phyloP scores from a whole-genome alignment of 53 echinoderm and acorn worm species.

The Arbacia lixula region DNA sequence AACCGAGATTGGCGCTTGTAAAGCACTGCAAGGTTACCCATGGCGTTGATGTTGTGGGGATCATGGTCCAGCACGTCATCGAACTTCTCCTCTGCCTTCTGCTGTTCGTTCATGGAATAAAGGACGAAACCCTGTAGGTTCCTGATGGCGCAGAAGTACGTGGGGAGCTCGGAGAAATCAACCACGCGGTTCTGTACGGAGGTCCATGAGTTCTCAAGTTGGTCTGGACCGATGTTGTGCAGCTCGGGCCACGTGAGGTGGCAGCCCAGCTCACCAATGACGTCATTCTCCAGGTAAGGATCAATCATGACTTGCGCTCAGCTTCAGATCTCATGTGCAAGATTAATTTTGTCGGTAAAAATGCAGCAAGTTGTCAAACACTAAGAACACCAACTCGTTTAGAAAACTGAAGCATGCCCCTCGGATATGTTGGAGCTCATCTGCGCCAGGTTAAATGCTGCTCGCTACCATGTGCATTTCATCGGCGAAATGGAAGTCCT shows the following conservation, averaged over 20 bases:
- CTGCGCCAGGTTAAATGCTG: too few species aligned
- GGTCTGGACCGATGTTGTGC: conserved; percentile 58
- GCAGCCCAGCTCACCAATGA: conserved; percentile 80
- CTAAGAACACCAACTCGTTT: too few species aligned
- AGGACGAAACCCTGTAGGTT: conserved; percentile 87
- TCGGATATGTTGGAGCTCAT: too few species aligned
- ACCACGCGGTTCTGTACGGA: conserved; percentile 34
- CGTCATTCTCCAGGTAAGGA: conserved; percentile 45
- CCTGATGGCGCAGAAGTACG: conserved; percentile 58
- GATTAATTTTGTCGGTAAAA: too few species aligned
- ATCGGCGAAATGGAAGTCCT: too few species aligned
- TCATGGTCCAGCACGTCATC: conserved; percentile 61
- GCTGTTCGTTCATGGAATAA: conserved; percentile 66
- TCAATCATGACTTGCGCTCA: not conserved
- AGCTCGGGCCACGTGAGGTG: conserved; percentile 93
- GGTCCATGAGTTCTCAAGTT: conserved; percentile 44
- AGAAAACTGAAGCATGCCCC: too few species aligned
- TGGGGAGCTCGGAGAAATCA: conserved; percentile 67
- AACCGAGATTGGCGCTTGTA: conserved; percentile 73
- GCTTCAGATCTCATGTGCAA: too few species aligned
- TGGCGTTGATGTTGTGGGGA: conserved; percentile 67
- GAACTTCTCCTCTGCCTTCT: conserved; percentile 70
- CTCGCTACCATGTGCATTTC: too few species aligned
- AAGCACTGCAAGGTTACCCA: conserved; percentile 81
- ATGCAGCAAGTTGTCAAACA: too few species aligned